Evolutionary conservation across 2,888 invertebrate genomes (phyloP).

Genomic region (Xestia xanthographa): DNA sequence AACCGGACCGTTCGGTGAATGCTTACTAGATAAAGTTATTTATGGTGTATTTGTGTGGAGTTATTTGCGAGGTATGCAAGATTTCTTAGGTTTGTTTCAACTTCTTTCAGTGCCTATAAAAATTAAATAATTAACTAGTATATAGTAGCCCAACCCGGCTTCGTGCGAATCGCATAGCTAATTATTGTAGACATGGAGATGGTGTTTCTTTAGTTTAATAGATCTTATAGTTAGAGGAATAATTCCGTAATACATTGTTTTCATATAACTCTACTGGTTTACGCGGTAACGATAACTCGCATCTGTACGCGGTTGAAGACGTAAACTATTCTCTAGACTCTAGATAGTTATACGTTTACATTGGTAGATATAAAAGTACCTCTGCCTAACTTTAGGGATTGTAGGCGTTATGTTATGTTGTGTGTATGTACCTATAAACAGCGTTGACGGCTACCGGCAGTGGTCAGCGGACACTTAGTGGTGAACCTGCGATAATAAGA

Average conservation of each 20-base stretch:
- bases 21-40: constrained; percentile 41
- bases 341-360: too few relatives aligned
- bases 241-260: background rate
- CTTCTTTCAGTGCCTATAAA: background rate
- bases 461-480: constrained; percentile 26
- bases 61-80: constrained; percentile 20
- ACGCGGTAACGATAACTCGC: background rate
- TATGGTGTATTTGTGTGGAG: constrained; percentile 39
- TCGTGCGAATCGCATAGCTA: background rate
- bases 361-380: background rate
- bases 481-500: constrained; percentile 19
- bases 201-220: background rate
- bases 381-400: background rate
- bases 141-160: background rate
- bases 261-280: background rate
- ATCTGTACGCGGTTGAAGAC: background rate
- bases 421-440: constrained; percentile 2
- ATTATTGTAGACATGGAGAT: too few relatives aligned
- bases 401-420: background rate
- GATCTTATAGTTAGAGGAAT: background rate
- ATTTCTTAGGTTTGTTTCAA: background rate
- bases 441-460: constrained; percentile 24
- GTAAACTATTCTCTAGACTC: background rate
- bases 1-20: constrained; percentile 52
- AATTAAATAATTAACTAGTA: background rate